Evolutionary conservation across 2,888 invertebrate genomes (phyloP), one percentile per base, ranked within the genome.

Genomic region (Apomyelois bistriatella): DNA sequence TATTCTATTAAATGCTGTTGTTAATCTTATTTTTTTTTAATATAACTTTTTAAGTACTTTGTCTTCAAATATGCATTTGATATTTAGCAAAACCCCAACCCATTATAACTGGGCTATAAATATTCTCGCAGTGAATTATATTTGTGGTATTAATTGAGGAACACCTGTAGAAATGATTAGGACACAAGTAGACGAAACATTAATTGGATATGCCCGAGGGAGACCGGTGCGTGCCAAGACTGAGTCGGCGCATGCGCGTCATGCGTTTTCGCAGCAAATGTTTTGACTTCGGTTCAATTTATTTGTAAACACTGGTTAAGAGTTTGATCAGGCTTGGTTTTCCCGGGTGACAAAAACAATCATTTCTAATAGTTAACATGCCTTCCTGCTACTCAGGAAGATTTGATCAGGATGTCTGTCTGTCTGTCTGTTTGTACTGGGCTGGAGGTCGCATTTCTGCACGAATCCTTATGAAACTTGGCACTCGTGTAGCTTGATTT

Each of bases 141-240:
- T 70, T 60, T 57, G 57, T 58, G 56, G 66, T 74, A 79, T 76
- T 76, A 79, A 80, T 80, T 77, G 70, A 64, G 54, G 64, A 69
- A 66, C 79, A 78, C 75, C 79, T 77, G 79, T 76, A 74, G 58
- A 55, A 66, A 68, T 68, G 70, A 69, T 73, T 65, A 65, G 60
- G 61, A 58, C 58, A 57, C 62, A 57, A 64, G 61, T 60, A 65
- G 66, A 68, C 68, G 65, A 64, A 68, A 68, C 68, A 72, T 72
- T 79, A 74, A 76, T 76, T 76, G 68, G 66, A 69, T 61, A 65
- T 66, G 72, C 68, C 70, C 58, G 53, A 60, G 47, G 47, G 55
- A 52, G 6, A 15, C 32, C 37, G 62, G 47, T 2, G 16, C 52
- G 38, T 57, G 57, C 57, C 57, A 57, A 57, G 55, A 53, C 52